Conservation (phyloP, 2,113 vertebrate genomes). For the Nycticryphes semicollaris region DNA sequence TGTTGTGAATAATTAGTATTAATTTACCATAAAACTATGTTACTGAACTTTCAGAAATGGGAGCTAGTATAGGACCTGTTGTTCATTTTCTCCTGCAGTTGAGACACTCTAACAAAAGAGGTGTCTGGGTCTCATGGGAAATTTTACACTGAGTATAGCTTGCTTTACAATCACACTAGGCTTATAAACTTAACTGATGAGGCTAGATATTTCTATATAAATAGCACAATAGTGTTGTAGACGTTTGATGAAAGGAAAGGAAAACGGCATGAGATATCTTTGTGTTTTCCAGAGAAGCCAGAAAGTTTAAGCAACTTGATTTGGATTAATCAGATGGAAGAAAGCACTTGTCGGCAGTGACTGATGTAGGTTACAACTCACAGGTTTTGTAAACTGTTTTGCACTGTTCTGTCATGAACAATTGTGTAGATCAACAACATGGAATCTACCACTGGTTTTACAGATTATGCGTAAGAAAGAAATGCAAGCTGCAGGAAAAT, state of each 20-base stretch:
- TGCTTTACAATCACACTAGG: neutral
- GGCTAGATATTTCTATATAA: neutral
- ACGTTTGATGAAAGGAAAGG: neutral
- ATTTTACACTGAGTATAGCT: neutral
- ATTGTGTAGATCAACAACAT: neutral
- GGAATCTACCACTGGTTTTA: neutral
- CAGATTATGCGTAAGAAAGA: neutral
- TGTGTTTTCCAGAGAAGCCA: neutral
- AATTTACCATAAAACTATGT: neutral
- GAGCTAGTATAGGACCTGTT: neutral
- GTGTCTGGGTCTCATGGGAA: neutral
- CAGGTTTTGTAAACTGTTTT: neutral
- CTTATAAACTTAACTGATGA: neutral
- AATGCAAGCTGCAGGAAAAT: neutral
- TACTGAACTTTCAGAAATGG: neutral
- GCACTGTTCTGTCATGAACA: neutral
- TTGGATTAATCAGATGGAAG: neutral
- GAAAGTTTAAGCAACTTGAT: neutral
- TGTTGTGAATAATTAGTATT: neutral
- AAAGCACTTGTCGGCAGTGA: neutral
- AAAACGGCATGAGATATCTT: neutral
- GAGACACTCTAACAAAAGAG: neutral
- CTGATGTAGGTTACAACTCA: neutral
- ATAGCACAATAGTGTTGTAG: neutral
- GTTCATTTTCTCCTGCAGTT: neutral